These are phyloP conservation scores for Caenorhabditis sp. DNA, from an alignment of 2,888 invertebrate species.

Conservation along the genomic window DNA sequence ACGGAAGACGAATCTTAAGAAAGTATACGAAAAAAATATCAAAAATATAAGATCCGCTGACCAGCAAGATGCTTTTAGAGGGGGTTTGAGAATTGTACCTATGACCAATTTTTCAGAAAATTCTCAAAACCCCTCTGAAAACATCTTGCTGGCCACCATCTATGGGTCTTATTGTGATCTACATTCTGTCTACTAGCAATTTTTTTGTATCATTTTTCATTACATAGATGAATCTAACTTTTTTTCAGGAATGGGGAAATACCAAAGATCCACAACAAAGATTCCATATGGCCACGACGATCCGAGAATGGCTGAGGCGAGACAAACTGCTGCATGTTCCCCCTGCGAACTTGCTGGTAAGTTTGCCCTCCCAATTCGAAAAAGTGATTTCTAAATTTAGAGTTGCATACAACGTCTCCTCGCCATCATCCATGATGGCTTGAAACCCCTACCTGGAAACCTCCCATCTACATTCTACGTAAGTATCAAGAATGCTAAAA, in stretches of 20 bases:
- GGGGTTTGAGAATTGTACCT: too few relatives aligned
- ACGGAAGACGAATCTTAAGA: too few relatives aligned
- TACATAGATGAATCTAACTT: too few relatives aligned
- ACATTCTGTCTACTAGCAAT: too few relatives aligned
- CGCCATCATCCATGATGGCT: slow-evolving; percentile 43
- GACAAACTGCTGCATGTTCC: slow-evolving; percentile 40
- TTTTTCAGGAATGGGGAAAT: slow-evolving; percentile 53
- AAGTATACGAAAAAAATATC: too few relatives aligned
- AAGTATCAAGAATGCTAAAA: not conserved
- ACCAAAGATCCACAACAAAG: slow-evolving; percentile 27
- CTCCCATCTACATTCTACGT: slow-evolving; percentile 14
- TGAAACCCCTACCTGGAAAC: slow-evolving; percentile 8
- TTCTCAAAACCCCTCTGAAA: too few relatives aligned
- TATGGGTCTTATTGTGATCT: too few relatives aligned
- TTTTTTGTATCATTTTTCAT: too few relatives aligned
- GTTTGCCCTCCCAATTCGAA: not conserved
- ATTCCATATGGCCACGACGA: slow-evolving; percentile 24
- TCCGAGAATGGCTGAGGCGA: slow-evolving; percentile 41
- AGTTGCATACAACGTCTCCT: slow-evolving; percentile 40
- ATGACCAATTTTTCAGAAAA: too few relatives aligned
- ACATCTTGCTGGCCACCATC: too few relatives aligned
- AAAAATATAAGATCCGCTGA: too few relatives aligned
- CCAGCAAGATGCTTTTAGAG: too few relatives aligned
- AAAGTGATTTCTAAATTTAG: slow-evolving; percentile 5
- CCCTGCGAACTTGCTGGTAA: slow-evolving; percentile 3